Conservation (phyloP, 2,113 vertebrate genomes). For the Micromys minutus region DNA sequence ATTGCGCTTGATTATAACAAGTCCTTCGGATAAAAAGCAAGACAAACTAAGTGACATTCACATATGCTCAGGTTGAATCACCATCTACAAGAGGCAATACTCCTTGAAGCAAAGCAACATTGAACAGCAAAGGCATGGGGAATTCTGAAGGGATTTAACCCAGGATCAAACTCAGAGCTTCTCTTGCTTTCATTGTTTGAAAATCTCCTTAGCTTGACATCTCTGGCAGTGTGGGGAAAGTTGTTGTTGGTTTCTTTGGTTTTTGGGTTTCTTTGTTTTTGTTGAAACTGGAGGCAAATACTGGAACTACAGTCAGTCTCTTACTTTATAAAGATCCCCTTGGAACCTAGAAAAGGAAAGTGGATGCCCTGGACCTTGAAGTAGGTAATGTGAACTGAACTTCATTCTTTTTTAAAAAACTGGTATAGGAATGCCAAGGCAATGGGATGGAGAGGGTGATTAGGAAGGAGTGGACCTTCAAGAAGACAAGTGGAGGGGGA, state of each 20-base stretch:
- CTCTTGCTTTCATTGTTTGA: neutral
- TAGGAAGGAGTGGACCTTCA: too few relatives aligned
- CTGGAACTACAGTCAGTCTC: slow-evolving; percentile 8
- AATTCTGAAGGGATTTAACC: neutral
- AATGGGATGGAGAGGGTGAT: too few relatives aligned
- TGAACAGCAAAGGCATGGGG: neutral
- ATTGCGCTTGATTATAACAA: slow-evolving; percentile 37
- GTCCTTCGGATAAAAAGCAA: slow-evolving; percentile 17
- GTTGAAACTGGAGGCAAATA: neutral
- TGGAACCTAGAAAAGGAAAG: neutral
- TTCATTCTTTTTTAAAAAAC: neutral
- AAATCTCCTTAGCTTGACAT: slow-evolving; percentile 35
- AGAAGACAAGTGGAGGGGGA: too few relatives aligned
- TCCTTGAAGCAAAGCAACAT: neutral
- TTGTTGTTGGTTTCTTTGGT: slow-evolving; percentile 7
- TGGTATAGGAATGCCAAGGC: too few relatives aligned
- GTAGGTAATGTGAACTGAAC: neutral
- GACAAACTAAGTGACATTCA: slow-evolving; percentile 47
- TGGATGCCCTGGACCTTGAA: neutral
- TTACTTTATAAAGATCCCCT: neutral
- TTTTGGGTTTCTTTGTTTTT: neutral
- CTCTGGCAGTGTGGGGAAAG: neutral
- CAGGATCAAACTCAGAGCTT: neutral
- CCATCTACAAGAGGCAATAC: neutral
- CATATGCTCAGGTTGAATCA: slow-evolving; percentile 32